Percentiles rank a stretch among this genome's conserved stretches.
These are phyloP conservation scores for Diploptera punctata DNA, from an alignment of 2,888 invertebrate species.

Conservation along the genomic window DNA sequence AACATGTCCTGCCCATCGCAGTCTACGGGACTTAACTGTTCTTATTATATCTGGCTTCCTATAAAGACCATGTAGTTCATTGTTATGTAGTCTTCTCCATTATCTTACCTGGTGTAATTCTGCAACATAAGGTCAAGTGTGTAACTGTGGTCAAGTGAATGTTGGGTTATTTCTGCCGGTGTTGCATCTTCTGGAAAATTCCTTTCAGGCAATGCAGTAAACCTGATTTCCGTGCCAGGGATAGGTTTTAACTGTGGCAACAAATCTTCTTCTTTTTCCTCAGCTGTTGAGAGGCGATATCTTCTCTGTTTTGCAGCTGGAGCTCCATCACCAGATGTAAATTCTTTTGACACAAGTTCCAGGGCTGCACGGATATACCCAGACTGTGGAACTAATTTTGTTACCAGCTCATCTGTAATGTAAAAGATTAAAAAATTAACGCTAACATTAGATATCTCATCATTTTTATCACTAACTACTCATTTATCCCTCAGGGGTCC, in stretches of 20 bases:
- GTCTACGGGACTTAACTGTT: too few relatives aligned
- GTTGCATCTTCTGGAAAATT: slow-evolving; percentile 79
- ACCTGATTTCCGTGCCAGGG: slow-evolving; percentile 81
- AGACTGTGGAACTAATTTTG: slow-evolving; percentile 70
- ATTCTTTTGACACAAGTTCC: slow-evolving; percentile 65
- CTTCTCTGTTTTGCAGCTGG: slow-evolving; percentile 51
- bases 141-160: slow-evolving; percentile 83
- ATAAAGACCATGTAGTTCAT: too few relatives aligned
- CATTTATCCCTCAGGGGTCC: too few relatives aligned
- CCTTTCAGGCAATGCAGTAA: slow-evolving; percentile 76
- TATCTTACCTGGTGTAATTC: slow-evolving; percentile 64
- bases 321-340: neutral
- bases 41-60: too few relatives aligned
- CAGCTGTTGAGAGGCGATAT: slow-evolving; percentile 58
- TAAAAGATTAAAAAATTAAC: too few relatives aligned
- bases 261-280: slow-evolving; percentile 72
- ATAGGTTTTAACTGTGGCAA: slow-evolving; percentile 83
- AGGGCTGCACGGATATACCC: slow-evolving; percentile 82
- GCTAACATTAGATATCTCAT: too few relatives aligned
- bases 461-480: too few relatives aligned
- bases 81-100: too few relatives aligned
- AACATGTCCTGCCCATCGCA: too few relatives aligned
- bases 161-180: slow-evolving; percentile 84
- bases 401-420: slow-evolving; percentile 58
- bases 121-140: slow-evolving; percentile 68